phyloP scores from a whole-genome alignment of 2,797 vertebrate species.

The Tinamus major region DNA sequence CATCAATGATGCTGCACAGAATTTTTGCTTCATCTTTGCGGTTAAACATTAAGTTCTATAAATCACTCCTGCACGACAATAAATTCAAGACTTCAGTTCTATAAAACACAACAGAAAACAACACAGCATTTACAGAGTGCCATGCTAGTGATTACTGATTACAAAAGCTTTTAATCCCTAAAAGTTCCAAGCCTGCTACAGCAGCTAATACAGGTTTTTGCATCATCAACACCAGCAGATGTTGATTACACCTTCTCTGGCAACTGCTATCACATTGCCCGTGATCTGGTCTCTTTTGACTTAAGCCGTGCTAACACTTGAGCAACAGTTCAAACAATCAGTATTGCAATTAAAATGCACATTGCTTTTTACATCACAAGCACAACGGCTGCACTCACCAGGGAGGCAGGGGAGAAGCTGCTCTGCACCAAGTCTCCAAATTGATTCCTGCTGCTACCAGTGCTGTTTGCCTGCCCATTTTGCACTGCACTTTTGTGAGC shows the following conservation, averaged over 20 bases:
- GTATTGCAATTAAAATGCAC: conserved; percentile 29
- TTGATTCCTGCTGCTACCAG: conserved; percentile 29
- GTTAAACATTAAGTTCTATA: background rate
- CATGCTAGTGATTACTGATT: background rate
- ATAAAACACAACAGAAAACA: background rate
- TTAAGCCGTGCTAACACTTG: background rate
- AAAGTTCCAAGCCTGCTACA: background rate
- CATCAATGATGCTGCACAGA: background rate
- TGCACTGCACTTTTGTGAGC: conserved; percentile 1
- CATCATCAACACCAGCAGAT: background rate
- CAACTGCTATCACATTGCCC: background rate
- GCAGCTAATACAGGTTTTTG: background rate
- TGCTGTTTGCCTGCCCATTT: conserved; percentile 2
- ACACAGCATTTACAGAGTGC: background rate
- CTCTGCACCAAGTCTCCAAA: conserved; percentile 8
- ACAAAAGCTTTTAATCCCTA: background rate
- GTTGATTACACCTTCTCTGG: background rate
- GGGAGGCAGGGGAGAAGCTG: conserved; percentile 28
- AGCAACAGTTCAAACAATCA: conserved; percentile 1
- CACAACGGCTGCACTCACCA: conserved; percentile 40
- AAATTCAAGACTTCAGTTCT: conserved; percentile 15
- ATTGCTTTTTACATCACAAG: conserved; percentile 11
- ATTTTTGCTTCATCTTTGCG: background rate
- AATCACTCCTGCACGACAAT: background rate
- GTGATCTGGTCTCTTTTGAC: background rate